phyloP scores from a whole-genome alignment of 2,113 vertebrate genomes.

The Anhinga rufa region DNA sequence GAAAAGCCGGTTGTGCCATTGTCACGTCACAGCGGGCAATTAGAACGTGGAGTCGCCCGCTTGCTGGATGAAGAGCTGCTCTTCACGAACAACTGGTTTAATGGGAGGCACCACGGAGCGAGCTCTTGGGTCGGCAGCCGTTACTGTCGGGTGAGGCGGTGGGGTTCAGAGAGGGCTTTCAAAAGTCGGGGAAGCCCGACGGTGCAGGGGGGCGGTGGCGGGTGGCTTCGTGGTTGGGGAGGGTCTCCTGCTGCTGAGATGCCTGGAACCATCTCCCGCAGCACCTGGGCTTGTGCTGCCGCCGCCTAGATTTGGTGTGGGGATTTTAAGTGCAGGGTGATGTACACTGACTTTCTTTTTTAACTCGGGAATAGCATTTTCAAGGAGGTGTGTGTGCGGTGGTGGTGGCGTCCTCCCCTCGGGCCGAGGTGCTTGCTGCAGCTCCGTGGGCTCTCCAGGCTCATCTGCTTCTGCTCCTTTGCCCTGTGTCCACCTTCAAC shows the following conservation, averaged over 20 bases:
- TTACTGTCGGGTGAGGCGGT: accelerated
- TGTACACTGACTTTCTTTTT: too few species aligned
- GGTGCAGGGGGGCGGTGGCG: neutral
- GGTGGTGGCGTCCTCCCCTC: neutral
- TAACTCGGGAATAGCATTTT: neutral
- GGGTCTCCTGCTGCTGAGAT: neutral
- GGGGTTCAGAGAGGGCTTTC: neutral
- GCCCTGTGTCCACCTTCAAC: neutral
- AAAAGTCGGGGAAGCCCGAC: accelerated
- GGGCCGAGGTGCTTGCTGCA: neutral
- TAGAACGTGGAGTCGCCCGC: neutral
- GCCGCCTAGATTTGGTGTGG: accelerated
- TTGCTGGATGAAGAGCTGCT: neutral
- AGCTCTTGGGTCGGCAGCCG: neutral
- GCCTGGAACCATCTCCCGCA: neutral
- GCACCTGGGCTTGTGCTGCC: neutral
- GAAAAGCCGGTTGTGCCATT: neutral
- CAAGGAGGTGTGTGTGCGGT: neutral
- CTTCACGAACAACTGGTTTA: neutral
- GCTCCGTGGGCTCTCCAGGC: neutral
- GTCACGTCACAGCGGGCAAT: neutral
- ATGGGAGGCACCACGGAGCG: neutral
- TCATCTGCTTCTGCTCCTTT: neutral
- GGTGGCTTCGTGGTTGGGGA: too few species aligned
- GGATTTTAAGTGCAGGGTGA: neutral